phyloP scores from a whole-genome alignment of 2,888 invertebrate species.

The Drosophila paracracens region DNA sequence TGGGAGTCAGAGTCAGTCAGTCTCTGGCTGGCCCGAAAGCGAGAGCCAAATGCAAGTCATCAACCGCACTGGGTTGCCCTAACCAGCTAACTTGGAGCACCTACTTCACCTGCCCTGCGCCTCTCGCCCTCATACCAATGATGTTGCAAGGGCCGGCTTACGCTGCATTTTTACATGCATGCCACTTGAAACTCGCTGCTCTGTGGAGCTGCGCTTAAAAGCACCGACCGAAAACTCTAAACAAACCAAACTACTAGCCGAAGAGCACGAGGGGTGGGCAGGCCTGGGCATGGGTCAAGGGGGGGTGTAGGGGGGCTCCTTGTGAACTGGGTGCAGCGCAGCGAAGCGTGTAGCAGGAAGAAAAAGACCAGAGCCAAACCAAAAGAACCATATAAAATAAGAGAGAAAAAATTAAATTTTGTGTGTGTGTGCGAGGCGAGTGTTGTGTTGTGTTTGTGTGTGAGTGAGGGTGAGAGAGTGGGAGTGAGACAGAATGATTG shows the following conservation, averaged over 20 bases:
- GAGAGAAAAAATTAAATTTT: constrained; percentile 61
- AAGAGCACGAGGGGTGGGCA: constrained; percentile 16
- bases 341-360: constrained; percentile 68
- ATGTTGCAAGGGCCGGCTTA: constrained; percentile 43
- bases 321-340: constrained; percentile 59
- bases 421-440: constrained; percentile 41
- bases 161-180: constrained; percentile 79
- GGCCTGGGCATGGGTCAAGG: not conserved
- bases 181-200: constrained; percentile 57
- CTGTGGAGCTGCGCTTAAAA: constrained; percentile 62
- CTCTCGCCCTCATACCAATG: not conserved
- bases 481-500: constrained; percentile 23
- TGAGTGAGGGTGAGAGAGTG: not conserved
- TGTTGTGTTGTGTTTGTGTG: not conserved
- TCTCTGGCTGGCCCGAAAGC: constrained; percentile 67
- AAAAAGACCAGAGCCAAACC: constrained; percentile 71
- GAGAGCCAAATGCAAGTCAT: constrained; percentile 72
- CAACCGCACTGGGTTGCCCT: constrained; percentile 63
- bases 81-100: constrained; percentile 7
- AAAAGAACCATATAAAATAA: constrained; percentile 70
- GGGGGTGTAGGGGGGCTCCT: constrained; percentile 31
- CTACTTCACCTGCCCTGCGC: not conserved
- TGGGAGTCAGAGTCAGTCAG: constrained; percentile 66
- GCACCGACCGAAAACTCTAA: constrained; percentile 75
- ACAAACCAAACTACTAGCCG: constrained; percentile 67